Percentiles rank a stretch among this genome's conserved stretches.
These are phyloP conservation scores for Babylonia areolata DNA, from an alignment of 1,140 invertebrate species.

Conservation along the genomic window DNA sequence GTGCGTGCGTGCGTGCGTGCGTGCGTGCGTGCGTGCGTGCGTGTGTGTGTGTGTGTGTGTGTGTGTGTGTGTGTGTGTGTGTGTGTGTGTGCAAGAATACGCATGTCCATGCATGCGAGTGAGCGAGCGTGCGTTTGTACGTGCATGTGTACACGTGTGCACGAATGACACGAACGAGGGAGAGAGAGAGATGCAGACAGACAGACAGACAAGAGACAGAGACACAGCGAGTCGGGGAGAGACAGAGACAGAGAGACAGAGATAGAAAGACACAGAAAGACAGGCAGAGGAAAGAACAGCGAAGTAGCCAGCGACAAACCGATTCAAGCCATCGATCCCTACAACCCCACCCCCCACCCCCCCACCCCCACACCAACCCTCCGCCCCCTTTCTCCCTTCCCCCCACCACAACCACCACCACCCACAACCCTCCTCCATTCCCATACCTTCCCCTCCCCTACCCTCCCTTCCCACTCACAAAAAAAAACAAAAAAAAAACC, in stretches of 20 bases:
- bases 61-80: constrained; percentile 23
- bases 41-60: constrained; percentile 10
- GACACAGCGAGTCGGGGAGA: not conserved
- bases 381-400: no score
- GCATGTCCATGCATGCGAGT: no score
- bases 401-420: no score
- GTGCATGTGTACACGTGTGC: not conserved
- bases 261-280: not conserved
- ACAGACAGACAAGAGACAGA: not conserved
- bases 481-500: no score
- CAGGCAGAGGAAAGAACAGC: not conserved
- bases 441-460: no score
- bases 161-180: not conserved
- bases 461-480: no score
- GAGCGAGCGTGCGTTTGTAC: no score
- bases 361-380: no score
- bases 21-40: not conserved
- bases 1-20: not conserved
- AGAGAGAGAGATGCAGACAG: not conserved
- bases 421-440: no score
- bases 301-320: no score
- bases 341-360: no score
- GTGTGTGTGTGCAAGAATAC: not conserved
- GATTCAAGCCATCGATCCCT: no score
- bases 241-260: not conserved